Conservation (phyloP, 1,140 invertebrate genomes). For the Trialeurodes vaporariorum region DNA sequence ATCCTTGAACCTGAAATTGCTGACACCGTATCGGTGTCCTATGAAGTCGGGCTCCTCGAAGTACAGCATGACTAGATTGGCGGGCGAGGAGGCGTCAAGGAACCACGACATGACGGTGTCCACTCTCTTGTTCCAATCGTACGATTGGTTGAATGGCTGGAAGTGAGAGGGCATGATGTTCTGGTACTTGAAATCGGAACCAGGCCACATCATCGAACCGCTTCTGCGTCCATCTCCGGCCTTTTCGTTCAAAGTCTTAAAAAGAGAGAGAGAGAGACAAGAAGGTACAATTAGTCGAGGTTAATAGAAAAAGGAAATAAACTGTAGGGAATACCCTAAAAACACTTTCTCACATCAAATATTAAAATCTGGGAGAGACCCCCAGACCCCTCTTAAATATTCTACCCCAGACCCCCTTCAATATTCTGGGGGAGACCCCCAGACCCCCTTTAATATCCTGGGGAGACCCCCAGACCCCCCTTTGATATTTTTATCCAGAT, state of each 20-base stretch:
- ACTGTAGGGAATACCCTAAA: no score
- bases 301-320: no score
- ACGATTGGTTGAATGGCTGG: conserved; percentile 37
- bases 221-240: conserved; percentile 35
- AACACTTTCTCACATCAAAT: no score
- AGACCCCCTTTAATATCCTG: no score
- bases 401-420: no score
- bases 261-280: conserved; percentile 15
- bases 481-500: no score
- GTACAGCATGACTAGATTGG: conserved; percentile 54
- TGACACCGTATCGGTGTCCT: conserved; percentile 33
- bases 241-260: conserved; percentile 42
- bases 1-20: conserved; percentile 23
- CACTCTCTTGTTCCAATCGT: conserved; percentile 43
- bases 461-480: no score
- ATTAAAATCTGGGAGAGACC: no score
- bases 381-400: no score
- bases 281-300: no score
- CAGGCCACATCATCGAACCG: conserved; percentile 50
- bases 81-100: conserved; percentile 38
- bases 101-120: conserved; percentile 54
- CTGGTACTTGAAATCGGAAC: conserved; percentile 37
- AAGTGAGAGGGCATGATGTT: conserved; percentile 35
- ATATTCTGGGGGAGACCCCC: no score
- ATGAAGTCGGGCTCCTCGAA: conserved; percentile 57